phyloP scores from a whole-genome alignment of 2,888 invertebrate species.

The Epirrhoe tristata region DNA sequence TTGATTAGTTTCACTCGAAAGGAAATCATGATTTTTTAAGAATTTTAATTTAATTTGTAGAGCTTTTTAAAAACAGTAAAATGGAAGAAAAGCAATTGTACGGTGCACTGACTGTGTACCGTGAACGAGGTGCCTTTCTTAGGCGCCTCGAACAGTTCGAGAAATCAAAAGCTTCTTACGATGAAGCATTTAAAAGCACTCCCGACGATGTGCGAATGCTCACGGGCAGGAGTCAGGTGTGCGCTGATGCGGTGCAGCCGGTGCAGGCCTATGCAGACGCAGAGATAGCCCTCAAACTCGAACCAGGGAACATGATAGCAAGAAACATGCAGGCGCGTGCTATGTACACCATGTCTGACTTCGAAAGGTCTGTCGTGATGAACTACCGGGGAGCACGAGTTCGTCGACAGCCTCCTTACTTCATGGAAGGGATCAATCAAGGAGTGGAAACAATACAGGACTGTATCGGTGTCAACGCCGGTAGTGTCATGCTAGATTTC shows the following conservation, averaged over 20 bases:
- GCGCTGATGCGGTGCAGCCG: slow-evolving; percentile 75
- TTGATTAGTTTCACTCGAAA: not conserved
- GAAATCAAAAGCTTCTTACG: slow-evolving; percentile 74
- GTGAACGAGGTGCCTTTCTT: slow-evolving; percentile 74
- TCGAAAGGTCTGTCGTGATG: slow-evolving; percentile 78
- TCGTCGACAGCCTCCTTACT: slow-evolving; percentile 75
- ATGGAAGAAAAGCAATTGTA: slow-evolving; percentile 77
- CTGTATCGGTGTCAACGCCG: slow-evolving; percentile 76
- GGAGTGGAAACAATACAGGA: slow-evolving; percentile 79
- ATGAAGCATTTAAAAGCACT: slow-evolving; percentile 68
- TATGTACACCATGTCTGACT: slow-evolving; percentile 79
- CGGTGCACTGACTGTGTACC: slow-evolving; percentile 75
- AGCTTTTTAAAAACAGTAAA: slow-evolving; percentile 37
- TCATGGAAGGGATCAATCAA: slow-evolving; percentile 78
- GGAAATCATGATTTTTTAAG: slow-evolving; percentile 19
- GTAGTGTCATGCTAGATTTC: slow-evolving; percentile 75
- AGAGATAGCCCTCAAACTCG: slow-evolving; percentile 73
- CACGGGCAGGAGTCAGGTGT: slow-evolving; percentile 75
- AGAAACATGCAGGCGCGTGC: slow-evolving; percentile 78
- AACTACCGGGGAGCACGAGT: slow-evolving; percentile 69
- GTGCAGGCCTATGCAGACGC: slow-evolving; percentile 76
- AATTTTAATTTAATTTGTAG: slow-evolving; percentile 37
- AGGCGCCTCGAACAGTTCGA: slow-evolving; percentile 78
- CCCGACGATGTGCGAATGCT: slow-evolving; percentile 72
- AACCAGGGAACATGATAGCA: slow-evolving; percentile 74